Evolutionary conservation across 2,888 invertebrate species (phyloP), one percentile per base, ranked within the genome.

Genomic region (Eucriotettix oculatus): DNA sequence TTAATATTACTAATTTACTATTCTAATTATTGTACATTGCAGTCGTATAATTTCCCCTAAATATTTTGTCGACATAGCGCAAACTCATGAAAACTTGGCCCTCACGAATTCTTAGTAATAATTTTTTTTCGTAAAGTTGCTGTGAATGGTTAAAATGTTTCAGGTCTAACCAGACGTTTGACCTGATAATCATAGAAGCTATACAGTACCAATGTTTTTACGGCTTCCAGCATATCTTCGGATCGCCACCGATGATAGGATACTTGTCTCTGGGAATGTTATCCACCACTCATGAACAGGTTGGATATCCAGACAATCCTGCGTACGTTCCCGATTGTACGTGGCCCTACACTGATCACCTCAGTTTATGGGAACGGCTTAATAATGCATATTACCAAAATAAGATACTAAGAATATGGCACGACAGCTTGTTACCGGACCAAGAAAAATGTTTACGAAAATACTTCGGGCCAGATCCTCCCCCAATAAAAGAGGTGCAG

Each of bases 131-230:
- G 3, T 29, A 29, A 2, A 29, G 7, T 7, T 29, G 29, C 29
- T 5, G 29, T 29, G 2, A 5, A 7, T 29, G 2, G 29, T 29
- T 29, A 29, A 29, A 29, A 48, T 48, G 12, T 48, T 48, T 12
- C 48, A 48, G 48, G 9, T 48, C 48, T 5, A 12, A n/a, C 14
- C 48, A 48, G n/a, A 14, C 73, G 60, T 82, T 81, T 64, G 82
- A 82, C 68, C 66, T 80, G 44, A 75, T 81, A 1, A 70, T 82
- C 42, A 73, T 77, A 3, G 82, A 83, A 69, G 74, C 76, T n/a
- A 72, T 79, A 10, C 71, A 67, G 40, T 54, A 54, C 16, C n/a
- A 12, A 54, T 16, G 17, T 16, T 54, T n/a, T 10, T 54, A 54
- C 29, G 54, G 54, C 12, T 54, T 54, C 12, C n/a, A 12, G 12